Evolutionary conservation across 1,140 invertebrate species (phyloP).

Genomic region (Paracyclopina nana): DNA sequence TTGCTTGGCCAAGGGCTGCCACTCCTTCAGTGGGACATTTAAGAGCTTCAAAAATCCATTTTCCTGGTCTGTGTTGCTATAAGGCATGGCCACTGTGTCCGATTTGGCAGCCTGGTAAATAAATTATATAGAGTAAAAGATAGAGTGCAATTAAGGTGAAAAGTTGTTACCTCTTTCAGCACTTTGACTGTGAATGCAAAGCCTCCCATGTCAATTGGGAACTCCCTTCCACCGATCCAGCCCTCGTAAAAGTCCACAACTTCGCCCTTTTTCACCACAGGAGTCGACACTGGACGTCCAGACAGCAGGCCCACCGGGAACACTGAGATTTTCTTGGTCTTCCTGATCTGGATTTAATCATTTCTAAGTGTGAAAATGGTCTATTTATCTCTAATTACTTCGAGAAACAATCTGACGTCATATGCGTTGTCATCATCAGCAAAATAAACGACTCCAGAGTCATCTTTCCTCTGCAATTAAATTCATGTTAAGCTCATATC

Average conservation of each 20-base stretch:
- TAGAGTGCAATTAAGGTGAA: too few relatives aligned
- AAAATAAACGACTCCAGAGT: slow-evolving; percentile 39
- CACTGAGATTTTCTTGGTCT: slow-evolving; percentile 52
- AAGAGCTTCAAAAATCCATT: neutral
- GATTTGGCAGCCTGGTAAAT: too few relatives aligned
- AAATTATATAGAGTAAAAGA: too few relatives aligned
- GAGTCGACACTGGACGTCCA: slow-evolving; percentile 37
- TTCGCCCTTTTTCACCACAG: slow-evolving; percentile 38
- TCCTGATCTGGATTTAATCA: too few relatives aligned
- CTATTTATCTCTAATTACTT: too few relatives aligned
- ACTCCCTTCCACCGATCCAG: slow-evolving; percentile 46
- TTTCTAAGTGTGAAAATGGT: too few relatives aligned
- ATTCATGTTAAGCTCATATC: too few relatives aligned
- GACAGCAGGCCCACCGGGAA: slow-evolving; percentile 58
- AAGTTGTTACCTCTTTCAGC: too few relatives aligned
- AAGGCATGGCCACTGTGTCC: neutral
- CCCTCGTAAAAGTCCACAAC: slow-evolving; percentile 51
- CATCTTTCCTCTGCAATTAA: too few relatives aligned
- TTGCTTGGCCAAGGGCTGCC: neutral
- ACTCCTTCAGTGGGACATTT: neutral
- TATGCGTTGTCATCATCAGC: slow-evolving; percentile 49
- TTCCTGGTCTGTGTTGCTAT: neutral
- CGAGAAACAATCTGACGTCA: slow-evolving; percentile 49
- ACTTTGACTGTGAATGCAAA: slow-evolving; percentile 50
- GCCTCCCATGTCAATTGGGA: slow-evolving; percentile 69